A percentile compares a stretch with the other conserved stretches of the same genome.
Evolutionary conservation across 2,797 vertebrate species (phyloP).

Genomic region (Sebastes umbrosus): DNA sequence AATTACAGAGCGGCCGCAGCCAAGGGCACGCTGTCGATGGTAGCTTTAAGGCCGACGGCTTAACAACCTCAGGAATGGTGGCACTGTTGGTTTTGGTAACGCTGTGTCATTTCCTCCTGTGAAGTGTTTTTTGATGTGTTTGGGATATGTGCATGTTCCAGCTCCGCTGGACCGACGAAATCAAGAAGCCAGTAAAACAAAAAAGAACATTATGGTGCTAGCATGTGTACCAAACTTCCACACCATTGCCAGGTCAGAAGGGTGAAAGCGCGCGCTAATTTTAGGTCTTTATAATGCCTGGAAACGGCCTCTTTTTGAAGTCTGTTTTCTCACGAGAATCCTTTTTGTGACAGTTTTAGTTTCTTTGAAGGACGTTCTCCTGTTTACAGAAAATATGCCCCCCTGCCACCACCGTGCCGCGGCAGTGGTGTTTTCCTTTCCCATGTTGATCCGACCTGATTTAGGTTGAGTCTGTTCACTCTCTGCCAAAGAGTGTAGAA

Average conservation of each 20-base stretch:
- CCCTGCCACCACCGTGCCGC: background rate
- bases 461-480: background rate
- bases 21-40: slow-evolving; percentile 57
- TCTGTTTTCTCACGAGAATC: slow-evolving; percentile 33
- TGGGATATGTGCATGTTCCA: slow-evolving; percentile 20
- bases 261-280: slow-evolving; percentile 8
- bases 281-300: slow-evolving; percentile 27
- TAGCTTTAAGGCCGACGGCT: slow-evolving; percentile 61
- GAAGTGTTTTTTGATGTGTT: slow-evolving; percentile 47
- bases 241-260: background rate
- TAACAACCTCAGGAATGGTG: slow-evolving; percentile 60
- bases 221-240: background rate
- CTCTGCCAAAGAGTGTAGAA: background rate
- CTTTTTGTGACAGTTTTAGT: slow-evolving; percentile 5
- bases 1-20: slow-evolving; percentile 65
- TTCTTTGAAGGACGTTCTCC: background rate
- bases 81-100: slow-evolving; percentile 59
- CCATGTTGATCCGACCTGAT: slow-evolving; percentile 23
- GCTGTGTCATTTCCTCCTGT: slow-evolving; percentile 56
- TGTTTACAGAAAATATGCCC: slow-evolving; percentile 2
- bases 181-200: background rate
- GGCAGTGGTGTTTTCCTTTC: background rate
- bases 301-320: slow-evolving; percentile 28
- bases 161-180: slow-evolving; percentile 5
- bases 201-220: background rate